Evolutionary conservation across 2,797 vertebrate genomes (phyloP).

Genomic region (Streptopelia turtur): DNA sequence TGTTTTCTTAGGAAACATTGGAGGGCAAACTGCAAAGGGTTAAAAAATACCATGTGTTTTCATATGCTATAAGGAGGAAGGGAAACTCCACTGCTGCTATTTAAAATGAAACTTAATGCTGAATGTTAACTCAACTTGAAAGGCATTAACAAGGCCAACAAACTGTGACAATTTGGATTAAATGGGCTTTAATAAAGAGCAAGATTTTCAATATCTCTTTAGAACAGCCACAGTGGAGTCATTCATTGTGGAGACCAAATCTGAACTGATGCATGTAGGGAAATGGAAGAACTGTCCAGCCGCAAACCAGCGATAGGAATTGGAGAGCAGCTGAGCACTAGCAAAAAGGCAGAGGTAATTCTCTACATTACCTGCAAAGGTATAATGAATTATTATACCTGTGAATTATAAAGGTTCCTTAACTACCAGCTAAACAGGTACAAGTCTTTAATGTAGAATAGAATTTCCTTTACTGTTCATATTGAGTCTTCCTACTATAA

Average conservation of each 20-base stretch:
- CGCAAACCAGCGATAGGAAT: background rate
- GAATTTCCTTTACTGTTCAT: background rate
- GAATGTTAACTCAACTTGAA: background rate
- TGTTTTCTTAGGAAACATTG: background rate
- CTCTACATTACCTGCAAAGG: background rate
- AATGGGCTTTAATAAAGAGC: constrained; percentile 12
- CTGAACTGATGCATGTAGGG: background rate
- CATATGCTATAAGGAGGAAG: background rate
- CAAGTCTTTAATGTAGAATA: background rate
- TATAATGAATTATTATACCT: background rate
- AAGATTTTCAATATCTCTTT: constrained; percentile 49
- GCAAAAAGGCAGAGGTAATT: background rate
- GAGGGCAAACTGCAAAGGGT: background rate
- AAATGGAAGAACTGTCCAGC: background rate
- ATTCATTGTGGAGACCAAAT: background rate
- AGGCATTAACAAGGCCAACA: constrained; percentile 42
- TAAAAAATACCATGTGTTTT: background rate
- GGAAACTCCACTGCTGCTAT: background rate
- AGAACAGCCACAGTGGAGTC: constrained; percentile 14
- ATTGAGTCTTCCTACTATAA: background rate
- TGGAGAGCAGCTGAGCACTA: background rate
- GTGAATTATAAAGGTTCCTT: background rate
- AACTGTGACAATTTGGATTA: constrained; percentile 50
- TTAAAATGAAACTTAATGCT: constrained; percentile 15
- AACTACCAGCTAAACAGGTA: background rate